Evolutionary conservation across 2,113 vertebrate species (phyloP), one percentile per base, ranked within the genome.

Genomic region (Stigmatopora argus): DNA sequence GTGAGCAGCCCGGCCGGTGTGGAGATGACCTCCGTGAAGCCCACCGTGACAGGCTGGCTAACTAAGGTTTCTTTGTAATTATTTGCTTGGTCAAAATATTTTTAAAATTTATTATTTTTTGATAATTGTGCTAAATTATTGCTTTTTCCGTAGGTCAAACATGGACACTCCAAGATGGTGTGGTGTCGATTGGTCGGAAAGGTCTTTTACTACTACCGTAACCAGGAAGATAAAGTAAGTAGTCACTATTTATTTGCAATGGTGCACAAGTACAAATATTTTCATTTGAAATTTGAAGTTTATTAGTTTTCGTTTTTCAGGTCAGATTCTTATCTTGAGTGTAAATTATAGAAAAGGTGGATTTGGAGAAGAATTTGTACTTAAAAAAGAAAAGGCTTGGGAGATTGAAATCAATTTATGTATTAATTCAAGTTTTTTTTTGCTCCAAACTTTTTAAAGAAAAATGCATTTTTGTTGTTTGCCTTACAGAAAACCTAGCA

Each of bases 101-200:
- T 23, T 15, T 55, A 12, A 11, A 23, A 21, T 17, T 3, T 51
- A 9, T 51, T 1, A 10, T n/a, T 19, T n/a, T 10, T 48, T 5
- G 46, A 14, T 19, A 23, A 10, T 44, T 66, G 1, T 62, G 4
- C n/a, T 3, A 18, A 34, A 3, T 49, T 41, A 31, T 64, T 38
- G 71, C 31, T 26, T 67, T 58, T 34, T 78, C 11, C 79, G 31
- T 80, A 96, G 94, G 94, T 96, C 71, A 95, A 94, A 79, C 94
- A 96, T 9, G 94, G 94, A 59, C 93, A 91, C 84, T 96, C 94
- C 9, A 96, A 94, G 81, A 89, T 94, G 79, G 91, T 96, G 55
- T 96, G 94, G 94, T 94, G 94, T 31, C 82, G 90, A 15, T 78
- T 96, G 75, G 87, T 94, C 41, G 92, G 93, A 73, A 95, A 90